Conservation (phyloP, 2,113 vertebrate genomes). For the Ailurus styani region DNA sequence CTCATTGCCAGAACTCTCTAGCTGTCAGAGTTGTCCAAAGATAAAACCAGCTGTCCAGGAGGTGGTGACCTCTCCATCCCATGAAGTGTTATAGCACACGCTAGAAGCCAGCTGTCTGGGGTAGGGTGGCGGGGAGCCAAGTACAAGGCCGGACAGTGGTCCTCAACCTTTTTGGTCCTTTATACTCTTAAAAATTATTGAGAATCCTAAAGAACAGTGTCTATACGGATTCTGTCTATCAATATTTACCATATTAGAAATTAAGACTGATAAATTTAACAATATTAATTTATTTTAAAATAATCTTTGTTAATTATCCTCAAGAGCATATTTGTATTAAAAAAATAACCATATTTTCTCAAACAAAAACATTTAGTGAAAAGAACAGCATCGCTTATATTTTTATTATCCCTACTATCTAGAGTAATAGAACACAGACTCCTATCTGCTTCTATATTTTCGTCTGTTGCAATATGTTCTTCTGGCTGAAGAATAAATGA, state of each 20-base stretch:
- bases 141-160: neutral
- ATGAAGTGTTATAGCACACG: neutral
- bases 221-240: neutral
- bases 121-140: neutral
- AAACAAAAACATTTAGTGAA: neutral
- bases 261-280: neutral
- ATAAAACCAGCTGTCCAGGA: neutral
- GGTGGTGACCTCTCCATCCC: neutral
- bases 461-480: neutral
- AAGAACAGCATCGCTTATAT: neutral
- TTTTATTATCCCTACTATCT: neutral
- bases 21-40: neutral
- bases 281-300: neutral
- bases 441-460: neutral
- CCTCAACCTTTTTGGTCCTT: neutral
- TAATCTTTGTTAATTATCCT: neutral
- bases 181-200: neutral
- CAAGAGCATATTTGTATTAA: neutral
- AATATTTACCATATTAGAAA: neutral
- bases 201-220: neutral
- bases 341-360: slow-evolving; percentile 1
- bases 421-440: neutral
- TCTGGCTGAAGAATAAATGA: neutral
- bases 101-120: neutral
- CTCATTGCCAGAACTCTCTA: neutral